phyloP scores from a whole-genome alignment of 2,113 vertebrate species.

The Paracanthobrama guichenoti region DNA sequence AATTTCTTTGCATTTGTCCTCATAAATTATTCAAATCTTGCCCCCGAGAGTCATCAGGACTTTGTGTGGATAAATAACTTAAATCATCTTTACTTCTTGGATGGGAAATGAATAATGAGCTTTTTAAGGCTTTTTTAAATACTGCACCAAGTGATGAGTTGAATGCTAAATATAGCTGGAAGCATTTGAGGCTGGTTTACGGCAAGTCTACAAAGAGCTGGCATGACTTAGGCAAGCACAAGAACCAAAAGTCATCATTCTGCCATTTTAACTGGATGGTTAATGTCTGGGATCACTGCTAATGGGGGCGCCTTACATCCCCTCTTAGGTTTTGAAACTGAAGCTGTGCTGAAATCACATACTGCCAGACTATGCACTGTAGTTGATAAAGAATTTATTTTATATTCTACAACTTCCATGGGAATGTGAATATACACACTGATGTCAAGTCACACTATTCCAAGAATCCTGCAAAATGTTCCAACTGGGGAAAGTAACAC shows the following conservation, averaged over 20 bases:
- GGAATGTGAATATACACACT: no score
- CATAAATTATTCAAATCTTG: conserved; percentile 74
- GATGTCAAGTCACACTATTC: neutral
- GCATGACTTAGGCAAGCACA: conserved; percentile 53
- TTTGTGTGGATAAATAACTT: conserved; percentile 77
- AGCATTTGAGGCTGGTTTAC: neutral
- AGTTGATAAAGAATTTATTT: neutral
- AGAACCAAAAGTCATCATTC: neutral
- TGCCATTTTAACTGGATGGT: conserved; percentile 1
- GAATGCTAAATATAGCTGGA: conserved; percentile 69
- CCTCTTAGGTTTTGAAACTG: neutral
- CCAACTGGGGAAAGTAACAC: neutral
- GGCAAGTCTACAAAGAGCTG: conserved; percentile 56
- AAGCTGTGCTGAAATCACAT: neutral
- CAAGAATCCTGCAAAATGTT: neutral
- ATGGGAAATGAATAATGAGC: conserved; percentile 61
- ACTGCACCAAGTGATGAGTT: conserved; percentile 60
- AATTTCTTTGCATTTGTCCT: conserved; percentile 72
- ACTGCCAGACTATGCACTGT: neutral
- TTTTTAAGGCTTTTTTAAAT: conserved; percentile 70
- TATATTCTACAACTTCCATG: neutral
- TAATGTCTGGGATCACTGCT: conserved; percentile 33
- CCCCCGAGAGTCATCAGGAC: conserved; percentile 63
- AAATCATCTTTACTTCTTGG: conserved; percentile 71
- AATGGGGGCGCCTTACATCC: conserved; percentile 30